Evolutionary conservation across 2,113 vertebrate species (phyloP), one percentile per base, ranked within the genome.

Genomic region (Miniopterus natalensis): DNA sequence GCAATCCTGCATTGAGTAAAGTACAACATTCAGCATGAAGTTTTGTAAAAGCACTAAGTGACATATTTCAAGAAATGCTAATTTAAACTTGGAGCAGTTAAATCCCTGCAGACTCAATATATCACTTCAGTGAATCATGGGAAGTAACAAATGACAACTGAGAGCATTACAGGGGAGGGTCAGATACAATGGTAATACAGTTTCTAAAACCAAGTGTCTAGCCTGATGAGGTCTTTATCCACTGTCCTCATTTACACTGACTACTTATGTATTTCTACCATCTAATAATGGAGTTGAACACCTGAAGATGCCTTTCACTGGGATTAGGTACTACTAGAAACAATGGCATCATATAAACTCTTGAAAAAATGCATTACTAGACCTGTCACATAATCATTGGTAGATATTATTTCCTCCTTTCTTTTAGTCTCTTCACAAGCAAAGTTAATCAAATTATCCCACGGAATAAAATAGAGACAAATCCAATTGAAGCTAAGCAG

Each of bases 341-440:
- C 8, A 87, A 61, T 51, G 27, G 49, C 7, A 47, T 36, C 2
- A 21, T 25, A 49, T 45, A 59, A 94, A 95, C 9, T n/a, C 31
- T 85, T 88, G 31, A 80, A 84, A 85, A 85, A 92, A 59, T 53
- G 7, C 14, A 68, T 92, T 70, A 5, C 3, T 49, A 40, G 9
- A 68, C 5, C 47, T 36, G 47, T 88, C 59, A n/a, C 27, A 68
- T 45, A 90, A 61, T 27, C 31, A 89, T 55, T 74, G 2, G 53
- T 88, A 45, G 12, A n/a, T 57, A 86, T 75, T 89, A 75, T 78
- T 77, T 88, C 71, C 47, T 87, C 8, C 21, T 92, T 87, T 92
- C 13, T 79, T 93, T 88, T 77, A 1, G 14, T 92, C 6, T 95
- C 15, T 84, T 93, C 55, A 59, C 15, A 51, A 31, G 51, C 66